Conservation (phyloP, 1,140 invertebrate species). For the Caenorhabditis inopinata region DNA sequence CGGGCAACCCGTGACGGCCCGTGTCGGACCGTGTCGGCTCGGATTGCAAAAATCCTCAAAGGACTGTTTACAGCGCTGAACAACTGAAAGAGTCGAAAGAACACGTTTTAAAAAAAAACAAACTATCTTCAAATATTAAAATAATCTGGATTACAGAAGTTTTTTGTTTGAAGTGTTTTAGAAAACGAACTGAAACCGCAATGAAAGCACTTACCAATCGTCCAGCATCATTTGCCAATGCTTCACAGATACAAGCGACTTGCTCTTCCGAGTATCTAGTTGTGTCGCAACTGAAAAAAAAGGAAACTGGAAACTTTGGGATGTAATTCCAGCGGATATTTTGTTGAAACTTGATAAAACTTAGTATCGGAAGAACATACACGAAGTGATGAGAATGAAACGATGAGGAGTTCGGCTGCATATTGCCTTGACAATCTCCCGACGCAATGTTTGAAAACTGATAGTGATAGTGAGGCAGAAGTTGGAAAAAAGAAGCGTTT, state of each 20-base stretch:
- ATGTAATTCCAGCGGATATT: constrained; percentile 20
- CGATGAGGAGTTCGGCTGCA: constrained; percentile 19
- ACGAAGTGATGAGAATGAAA: constrained; percentile 21
- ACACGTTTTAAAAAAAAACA: too few relatives aligned
- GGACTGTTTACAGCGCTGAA: too few relatives aligned
- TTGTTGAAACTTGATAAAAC: constrained; percentile 28
- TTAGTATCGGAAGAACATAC: constrained; percentile 10
- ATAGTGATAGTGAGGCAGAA: neutral
- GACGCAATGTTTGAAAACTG: constrained; percentile 22
- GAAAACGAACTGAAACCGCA: too few relatives aligned
- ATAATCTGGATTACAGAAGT: too few relatives aligned
- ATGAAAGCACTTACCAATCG: constrained; percentile 5
- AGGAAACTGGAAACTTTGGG: neutral
- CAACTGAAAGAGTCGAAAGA: too few relatives aligned
- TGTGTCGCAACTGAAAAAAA: constrained; percentile 19
- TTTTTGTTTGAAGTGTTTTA: too few relatives aligned
- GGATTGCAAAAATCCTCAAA: too few relatives aligned
- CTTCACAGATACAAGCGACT: constrained; percentile 37
- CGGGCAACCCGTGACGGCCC: too few relatives aligned
- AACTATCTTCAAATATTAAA: too few relatives aligned
- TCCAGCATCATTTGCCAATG: neutral
- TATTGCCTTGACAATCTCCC: neutral
- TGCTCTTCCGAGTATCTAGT: constrained; percentile 6
- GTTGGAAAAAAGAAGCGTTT: neutral
- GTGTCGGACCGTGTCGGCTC: too few relatives aligned